phyloP scores from a whole-genome alignment of 2,888 invertebrate species.

The Meteorus cinctellus region DNA sequence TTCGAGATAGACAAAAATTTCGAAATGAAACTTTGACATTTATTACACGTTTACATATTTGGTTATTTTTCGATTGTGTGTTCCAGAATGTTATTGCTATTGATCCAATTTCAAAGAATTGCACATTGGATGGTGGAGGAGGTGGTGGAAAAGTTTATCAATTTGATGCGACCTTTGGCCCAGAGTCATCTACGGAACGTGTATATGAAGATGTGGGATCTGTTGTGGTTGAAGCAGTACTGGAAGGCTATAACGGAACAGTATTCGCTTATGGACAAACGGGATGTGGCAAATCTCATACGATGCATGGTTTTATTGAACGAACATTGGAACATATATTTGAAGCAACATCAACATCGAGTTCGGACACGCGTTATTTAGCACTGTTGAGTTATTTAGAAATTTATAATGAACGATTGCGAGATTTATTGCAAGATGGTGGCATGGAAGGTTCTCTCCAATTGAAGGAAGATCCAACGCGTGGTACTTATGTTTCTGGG shows the following conservation, averaged over 20 bases:
- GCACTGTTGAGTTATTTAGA: slow-evolving; percentile 88
- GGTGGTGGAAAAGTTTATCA: slow-evolving; percentile 67
- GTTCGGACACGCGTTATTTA: slow-evolving; percentile 80
- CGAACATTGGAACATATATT: slow-evolving; percentile 92
- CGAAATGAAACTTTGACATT: background rate
- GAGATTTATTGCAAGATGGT: slow-evolving; percentile 79
- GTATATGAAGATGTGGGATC: slow-evolving; percentile 88
- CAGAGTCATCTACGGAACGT: slow-evolving; percentile 85
- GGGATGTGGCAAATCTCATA: slow-evolving; percentile 92
- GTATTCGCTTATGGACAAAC: slow-evolving; percentile 96
- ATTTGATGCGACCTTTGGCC: slow-evolving; percentile 89
- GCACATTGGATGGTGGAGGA: slow-evolving; percentile 70
- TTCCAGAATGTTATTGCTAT: slow-evolving; percentile 80
- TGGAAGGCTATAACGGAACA: slow-evolving; percentile 94
- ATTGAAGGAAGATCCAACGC: slow-evolving; percentile 77
- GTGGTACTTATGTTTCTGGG: slow-evolving; percentile 80
- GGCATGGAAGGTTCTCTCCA: slow-evolving; percentile 76
- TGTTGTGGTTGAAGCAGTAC: slow-evolving; percentile 80
- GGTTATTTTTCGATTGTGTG: slow-evolving; percentile 3
- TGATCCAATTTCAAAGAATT: slow-evolving; percentile 76
- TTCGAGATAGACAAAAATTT: slow-evolving; percentile 15
- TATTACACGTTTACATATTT: background rate
- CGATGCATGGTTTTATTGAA: slow-evolving; percentile 91
- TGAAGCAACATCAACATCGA: slow-evolving; percentile 85
- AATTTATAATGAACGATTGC: slow-evolving; percentile 89